These are phyloP conservation scores for Etia nguti DNA, from an alignment of 2,113 vertebrate species.

Conservation along the genomic window DNA sequence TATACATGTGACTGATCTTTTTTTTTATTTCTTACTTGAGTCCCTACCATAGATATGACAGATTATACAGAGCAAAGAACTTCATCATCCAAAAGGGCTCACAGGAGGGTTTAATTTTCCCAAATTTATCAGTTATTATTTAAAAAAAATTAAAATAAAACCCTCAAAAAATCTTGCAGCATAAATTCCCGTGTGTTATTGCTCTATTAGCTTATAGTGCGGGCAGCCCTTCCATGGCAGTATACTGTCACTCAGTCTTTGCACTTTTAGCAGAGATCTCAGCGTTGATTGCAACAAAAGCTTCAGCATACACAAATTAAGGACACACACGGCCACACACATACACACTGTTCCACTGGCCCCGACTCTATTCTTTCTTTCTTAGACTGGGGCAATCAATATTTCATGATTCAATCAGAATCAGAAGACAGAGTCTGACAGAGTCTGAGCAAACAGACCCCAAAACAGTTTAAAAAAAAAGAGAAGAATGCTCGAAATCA, in stretches of 20 bases:
- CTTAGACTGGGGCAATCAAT: conserved; percentile 6
- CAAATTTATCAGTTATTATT: neutral
- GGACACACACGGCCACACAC: neutral
- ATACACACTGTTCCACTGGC: neutral
- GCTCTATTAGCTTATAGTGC: neutral
- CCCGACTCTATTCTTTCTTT: neutral
- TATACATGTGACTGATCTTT: neutral
- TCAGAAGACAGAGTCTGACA: neutral
- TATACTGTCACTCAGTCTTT: conserved; percentile 2
- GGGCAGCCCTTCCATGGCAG: neutral
- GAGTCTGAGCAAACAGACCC: conserved; percentile 4
- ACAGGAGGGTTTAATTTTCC: neutral
- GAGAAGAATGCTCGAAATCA: neutral
- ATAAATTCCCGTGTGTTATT: neutral
- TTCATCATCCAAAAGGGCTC: neutral
- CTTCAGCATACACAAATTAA: neutral
- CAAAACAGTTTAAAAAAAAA: neutral
- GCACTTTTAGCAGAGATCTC: neutral
- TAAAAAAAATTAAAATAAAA: too few relatives aligned
- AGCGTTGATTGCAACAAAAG: neutral
- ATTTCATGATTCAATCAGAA: conserved; percentile 45
- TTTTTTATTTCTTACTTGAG: neutral
- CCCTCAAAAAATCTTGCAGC: neutral
- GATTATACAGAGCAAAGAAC: neutral
- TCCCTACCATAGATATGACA: neutral